A percentile compares a stretch with the other conserved stretches of the same genome.
phyloP scores from a whole-genome alignment of 2,113 vertebrate species.

The Tachysurus fulvidraco region DNA sequence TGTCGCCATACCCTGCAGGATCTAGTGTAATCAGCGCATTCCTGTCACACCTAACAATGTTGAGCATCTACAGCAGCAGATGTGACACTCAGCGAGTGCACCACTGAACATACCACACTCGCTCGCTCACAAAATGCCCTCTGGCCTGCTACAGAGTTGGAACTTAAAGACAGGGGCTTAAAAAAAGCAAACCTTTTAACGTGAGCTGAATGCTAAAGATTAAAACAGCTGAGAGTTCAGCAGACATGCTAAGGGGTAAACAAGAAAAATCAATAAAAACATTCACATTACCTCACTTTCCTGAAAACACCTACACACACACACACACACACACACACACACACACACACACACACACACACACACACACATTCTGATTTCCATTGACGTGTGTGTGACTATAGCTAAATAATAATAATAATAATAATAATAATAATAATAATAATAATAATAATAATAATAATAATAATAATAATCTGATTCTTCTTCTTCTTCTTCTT shows the following conservation, averaged over 20 bases:
- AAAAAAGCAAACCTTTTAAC: background rate
- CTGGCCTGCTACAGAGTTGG: slow-evolving; percentile 10
- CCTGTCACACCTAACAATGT: background rate
- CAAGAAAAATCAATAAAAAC: background rate
- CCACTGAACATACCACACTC: background rate
- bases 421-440: background rate
- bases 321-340: background rate
- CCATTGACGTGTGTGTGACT: background rate
- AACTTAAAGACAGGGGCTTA: slow-evolving; percentile 5
- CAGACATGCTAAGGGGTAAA: slow-evolving; percentile 1
- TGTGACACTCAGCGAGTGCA: slow-evolving; percentile 19
- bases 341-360: background rate
- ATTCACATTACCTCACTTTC: background rate
- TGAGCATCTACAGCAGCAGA: slow-evolving; percentile 14
- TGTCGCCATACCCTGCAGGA: slow-evolving; percentile 6
- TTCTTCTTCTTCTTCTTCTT: no score
- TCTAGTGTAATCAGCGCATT: background rate
- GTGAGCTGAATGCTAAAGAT: background rate
- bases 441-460: background rate
- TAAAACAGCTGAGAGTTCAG: slow-evolving; percentile 12
- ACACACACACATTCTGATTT: background rate
- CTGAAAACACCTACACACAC: background rate
- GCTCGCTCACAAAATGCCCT: slow-evolving; percentile 27
- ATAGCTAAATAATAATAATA: background rate
- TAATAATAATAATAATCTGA: background rate